phyloP scores from a whole-genome alignment of 1,140 invertebrate genomes.

The Nephotettix cincticeps region DNA sequence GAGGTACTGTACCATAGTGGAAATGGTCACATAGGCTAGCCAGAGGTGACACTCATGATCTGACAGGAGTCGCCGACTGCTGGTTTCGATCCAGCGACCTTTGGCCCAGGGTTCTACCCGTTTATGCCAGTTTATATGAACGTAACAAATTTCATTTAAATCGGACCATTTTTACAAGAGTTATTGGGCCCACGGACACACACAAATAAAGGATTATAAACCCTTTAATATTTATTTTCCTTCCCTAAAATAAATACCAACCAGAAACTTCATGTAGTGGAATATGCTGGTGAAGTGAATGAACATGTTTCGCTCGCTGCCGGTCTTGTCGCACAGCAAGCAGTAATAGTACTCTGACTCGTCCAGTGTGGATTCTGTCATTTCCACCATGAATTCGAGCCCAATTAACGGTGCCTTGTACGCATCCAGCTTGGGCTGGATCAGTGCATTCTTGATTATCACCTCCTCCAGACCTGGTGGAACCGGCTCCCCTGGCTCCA shows the following conservation, averaged over 20 bases:
- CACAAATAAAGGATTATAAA: too few species aligned
- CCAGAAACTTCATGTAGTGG: conserved; percentile 62
- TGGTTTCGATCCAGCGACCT: too few species aligned
- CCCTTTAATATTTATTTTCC: neutral
- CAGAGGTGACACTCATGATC: too few species aligned
- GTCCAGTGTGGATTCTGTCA: conserved; percentile 44
- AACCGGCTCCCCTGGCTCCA: conserved; percentile 64
- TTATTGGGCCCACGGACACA: too few species aligned
- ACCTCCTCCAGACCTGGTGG: conserved; percentile 70
- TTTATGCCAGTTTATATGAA: too few species aligned
- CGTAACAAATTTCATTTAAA: too few species aligned
- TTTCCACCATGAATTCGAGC: conserved; percentile 50
- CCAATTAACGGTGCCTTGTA: conserved; percentile 49
- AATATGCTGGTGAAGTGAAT: conserved; percentile 71
- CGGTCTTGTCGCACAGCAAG: conserved; percentile 71
- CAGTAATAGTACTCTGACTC: conserved; percentile 68
- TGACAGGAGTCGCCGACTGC: too few species aligned
- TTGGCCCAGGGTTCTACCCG: too few species aligned
- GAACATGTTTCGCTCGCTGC: conserved; percentile 70
- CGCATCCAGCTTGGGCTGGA: conserved; percentile 57
- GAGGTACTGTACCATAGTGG: too few species aligned
- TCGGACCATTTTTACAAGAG: too few species aligned
- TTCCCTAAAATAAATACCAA: conserved; percentile 38
- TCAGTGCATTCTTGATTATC: conserved; percentile 50
- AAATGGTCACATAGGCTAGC: too few species aligned